Evolutionary conservation across 2,888 invertebrate species (phyloP).

Genomic region (Sphaerolaimus hirsutus): DNA sequence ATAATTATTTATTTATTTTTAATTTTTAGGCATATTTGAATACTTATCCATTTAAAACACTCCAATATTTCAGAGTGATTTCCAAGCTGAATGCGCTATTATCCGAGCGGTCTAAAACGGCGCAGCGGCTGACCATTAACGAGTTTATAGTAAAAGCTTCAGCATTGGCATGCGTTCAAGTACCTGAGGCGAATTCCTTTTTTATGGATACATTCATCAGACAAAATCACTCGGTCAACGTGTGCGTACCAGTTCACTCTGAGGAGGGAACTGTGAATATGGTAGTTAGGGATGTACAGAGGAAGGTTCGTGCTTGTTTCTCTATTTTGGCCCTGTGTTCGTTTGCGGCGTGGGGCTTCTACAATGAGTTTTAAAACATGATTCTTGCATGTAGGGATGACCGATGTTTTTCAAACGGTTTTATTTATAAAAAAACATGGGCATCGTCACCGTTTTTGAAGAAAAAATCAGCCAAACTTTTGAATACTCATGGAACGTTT

Average conservation of each 20-base stretch:
- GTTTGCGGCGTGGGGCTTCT: background rate
- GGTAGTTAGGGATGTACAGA: constrained; percentile 68
- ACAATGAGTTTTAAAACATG: background rate
- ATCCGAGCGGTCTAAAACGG: constrained; percentile 43
- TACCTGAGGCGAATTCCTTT: constrained; percentile 68
- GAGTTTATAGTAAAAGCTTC: constrained; percentile 85
- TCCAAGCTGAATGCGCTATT: constrained; percentile 49
- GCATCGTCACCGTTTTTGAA: too few relatives aligned
- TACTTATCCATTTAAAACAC: constrained; percentile 1
- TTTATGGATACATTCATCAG: constrained; percentile 62
- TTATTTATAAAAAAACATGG: background rate
- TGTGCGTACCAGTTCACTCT: constrained; percentile 86
- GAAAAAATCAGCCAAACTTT: too few relatives aligned
- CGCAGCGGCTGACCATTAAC: constrained; percentile 57
- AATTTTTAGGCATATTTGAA: constrained; percentile 2
- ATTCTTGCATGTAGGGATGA: background rate
- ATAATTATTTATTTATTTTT: constrained; percentile 1
- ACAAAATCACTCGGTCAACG: constrained; percentile 44
- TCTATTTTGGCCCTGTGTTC: too few relatives aligned
- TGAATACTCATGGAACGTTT: too few relatives aligned
- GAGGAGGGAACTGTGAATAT: constrained; percentile 84
- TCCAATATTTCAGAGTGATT: constrained; percentile 36
- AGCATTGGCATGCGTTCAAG: constrained; percentile 59
- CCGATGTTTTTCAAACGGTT: background rate
- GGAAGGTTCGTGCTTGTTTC: constrained; percentile 34